phyloP scores from a whole-genome alignment of 2,113 vertebrate species.

The Empidonax alnorum region DNA sequence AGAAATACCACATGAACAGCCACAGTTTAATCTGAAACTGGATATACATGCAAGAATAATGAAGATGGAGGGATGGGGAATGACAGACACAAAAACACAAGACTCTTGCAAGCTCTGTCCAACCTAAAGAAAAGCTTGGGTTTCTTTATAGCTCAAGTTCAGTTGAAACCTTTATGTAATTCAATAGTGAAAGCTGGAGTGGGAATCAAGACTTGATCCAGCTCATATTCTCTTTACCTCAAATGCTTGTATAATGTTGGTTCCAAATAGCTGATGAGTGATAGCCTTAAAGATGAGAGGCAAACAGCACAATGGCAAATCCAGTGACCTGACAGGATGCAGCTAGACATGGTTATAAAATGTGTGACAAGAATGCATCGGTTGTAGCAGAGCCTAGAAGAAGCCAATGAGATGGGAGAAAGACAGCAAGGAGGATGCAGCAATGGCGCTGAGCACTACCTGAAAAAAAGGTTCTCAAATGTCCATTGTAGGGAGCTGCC shows the following conservation, averaged over 20 bases:
- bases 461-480: neutral
- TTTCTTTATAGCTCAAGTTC: constrained; percentile 7
- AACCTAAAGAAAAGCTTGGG: neutral
- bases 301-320: neutral
- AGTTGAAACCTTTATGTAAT: neutral
- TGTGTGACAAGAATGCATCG: neutral
- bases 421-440: neutral
- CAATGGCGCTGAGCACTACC: neutral
- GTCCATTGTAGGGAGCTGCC: neutral
- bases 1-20: neutral
- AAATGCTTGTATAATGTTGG: neutral
- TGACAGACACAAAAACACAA: neutral
- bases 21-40: neutral
- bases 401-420: neutral
- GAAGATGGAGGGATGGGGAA: neutral
- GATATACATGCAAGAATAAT: neutral
- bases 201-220: neutral
- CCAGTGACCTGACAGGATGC: neutral
- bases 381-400: neutral
- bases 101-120: neutral
- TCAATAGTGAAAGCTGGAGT: neutral
- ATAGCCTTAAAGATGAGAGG: neutral
- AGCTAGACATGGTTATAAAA: neutral
- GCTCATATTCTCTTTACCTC: neutral
- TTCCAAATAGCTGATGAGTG: neutral